A percentile compares a stretch with the other conserved stretches of the same genome.
Evolutionary conservation across 2,797 vertebrate genomes (phyloP).

Genomic region (Xenopus petersii): DNA sequence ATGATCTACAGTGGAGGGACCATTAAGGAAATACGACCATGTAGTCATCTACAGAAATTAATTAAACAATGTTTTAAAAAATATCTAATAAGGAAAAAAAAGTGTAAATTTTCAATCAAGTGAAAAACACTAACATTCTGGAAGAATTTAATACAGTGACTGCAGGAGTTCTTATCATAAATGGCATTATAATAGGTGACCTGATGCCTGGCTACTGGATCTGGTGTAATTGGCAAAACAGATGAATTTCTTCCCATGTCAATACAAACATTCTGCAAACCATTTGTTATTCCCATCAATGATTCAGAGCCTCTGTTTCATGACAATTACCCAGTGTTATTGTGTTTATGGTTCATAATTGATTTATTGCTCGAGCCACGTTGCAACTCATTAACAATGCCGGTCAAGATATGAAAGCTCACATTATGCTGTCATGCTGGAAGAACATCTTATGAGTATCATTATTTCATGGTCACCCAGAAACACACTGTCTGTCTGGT

Average conservation of each 20-base stretch:
- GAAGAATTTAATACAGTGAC: too few relatives aligned
- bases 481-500: conserved; percentile 13
- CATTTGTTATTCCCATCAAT: conserved; percentile 17
- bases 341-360: conserved; percentile 38
- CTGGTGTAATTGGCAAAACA: background rate
- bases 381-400: conserved; percentile 20
- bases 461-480: conserved; percentile 25
- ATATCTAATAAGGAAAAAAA: too few relatives aligned
- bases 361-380: conserved; percentile 27
- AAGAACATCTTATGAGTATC: background rate
- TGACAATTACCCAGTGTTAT: conserved; percentile 32
- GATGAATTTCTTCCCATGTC: conserved; percentile 20
- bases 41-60: too few relatives aligned
- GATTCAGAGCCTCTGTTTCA: conserved; percentile 23
- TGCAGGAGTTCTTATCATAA: too few relatives aligned
- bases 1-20: too few relatives aligned
- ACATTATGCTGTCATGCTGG: conserved; percentile 26
- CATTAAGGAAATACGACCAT: too few relatives aligned
- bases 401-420: conserved; percentile 22
- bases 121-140: too few relatives aligned
- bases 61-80: too few relatives aligned
- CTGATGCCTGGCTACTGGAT: background rate
- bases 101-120: too few relatives aligned
- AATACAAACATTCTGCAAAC: conserved; percentile 34
- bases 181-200: background rate